These are phyloP conservation scores for Stratiolaelaps scimitus DNA, from an alignment of 1,140 invertebrate genomes.

Conservation along the genomic window DNA sequence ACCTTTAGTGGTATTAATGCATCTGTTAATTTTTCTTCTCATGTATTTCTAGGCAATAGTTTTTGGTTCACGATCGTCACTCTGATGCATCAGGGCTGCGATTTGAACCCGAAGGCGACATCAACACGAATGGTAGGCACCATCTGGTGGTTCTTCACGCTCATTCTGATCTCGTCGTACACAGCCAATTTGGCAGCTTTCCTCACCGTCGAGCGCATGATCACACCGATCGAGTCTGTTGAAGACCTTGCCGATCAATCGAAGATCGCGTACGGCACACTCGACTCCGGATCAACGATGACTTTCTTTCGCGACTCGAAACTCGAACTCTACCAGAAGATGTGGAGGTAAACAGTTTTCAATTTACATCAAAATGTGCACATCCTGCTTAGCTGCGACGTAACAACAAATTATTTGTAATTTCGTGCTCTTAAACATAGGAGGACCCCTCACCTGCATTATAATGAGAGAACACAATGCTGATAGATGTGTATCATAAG, in stretches of 20 bases:
- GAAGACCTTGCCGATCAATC: conserved; percentile 86
- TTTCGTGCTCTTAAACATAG: no score
- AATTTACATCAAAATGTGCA: no score
- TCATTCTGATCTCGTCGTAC: conserved; percentile 95
- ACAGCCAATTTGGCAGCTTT: conserved; percentile 95
- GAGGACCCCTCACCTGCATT: no score
- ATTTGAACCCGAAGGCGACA: conserved; percentile 60
- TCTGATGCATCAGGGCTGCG: conserved; percentile 44
- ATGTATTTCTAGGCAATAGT: conserved; percentile 44
- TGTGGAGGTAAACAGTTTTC: conserved; percentile 59
- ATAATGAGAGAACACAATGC: no score
- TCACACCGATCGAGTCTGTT: conserved; percentile 88
- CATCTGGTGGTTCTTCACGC: conserved; percentile 98
- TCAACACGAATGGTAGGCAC: conserved; percentile 83
- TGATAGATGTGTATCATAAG: no score
- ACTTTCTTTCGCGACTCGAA: conserved; percentile 92
- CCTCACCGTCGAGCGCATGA: conserved; percentile 88
- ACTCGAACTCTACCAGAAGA: conserved; percentile 87
- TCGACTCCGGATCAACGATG: conserved; percentile 87
- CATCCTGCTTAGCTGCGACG: no score
- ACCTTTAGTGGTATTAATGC: no score
- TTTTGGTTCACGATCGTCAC: conserved; percentile 46
- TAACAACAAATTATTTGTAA: no score
- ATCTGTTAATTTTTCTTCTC: conserved; percentile 48
- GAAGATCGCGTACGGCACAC: conserved; percentile 82